phyloP scores from a whole-genome alignment of 2,113 vertebrate species.

The Columba livia region DNA sequence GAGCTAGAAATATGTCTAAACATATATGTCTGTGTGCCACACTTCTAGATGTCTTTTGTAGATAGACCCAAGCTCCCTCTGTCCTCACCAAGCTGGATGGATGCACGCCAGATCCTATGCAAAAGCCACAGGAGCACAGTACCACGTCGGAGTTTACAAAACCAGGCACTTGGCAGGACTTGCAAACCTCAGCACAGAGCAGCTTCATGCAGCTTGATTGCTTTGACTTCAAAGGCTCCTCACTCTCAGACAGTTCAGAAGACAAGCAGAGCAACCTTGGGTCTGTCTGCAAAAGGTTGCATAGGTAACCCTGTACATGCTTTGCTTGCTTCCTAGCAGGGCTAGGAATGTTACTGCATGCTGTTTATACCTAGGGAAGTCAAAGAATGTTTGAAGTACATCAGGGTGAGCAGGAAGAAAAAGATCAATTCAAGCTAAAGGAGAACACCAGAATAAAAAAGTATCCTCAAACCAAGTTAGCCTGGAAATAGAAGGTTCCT shows the following conservation, averaged over 20 bases:
- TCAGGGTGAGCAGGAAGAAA: background rate
- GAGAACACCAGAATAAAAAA: background rate
- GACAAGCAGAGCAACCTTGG: background rate
- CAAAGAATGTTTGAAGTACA: background rate
- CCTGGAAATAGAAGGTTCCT: background rate
- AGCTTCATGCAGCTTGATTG: background rate
- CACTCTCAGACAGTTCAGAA: background rate
- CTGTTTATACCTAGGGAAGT: background rate
- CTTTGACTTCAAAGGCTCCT: background rate
- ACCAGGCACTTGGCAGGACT: background rate
- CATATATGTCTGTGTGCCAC: rapidly evolving
- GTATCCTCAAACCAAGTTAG: background rate
- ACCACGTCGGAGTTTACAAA: rapidly evolving
- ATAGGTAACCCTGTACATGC: background rate
- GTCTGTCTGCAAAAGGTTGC: background rate
- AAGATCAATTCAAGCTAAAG: background rate
- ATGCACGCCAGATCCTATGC: background rate
- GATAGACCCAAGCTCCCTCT: background rate
- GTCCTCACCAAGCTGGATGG: background rate
- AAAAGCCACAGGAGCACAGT: background rate
- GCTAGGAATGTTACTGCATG: background rate
- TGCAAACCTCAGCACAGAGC: background rate
- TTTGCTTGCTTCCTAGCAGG: background rate
- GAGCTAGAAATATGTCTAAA: background rate
- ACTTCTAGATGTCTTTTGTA: background rate